phyloP scores from a whole-genome alignment of 2,113 vertebrate genomes.

The Gallinago media region DNA sequence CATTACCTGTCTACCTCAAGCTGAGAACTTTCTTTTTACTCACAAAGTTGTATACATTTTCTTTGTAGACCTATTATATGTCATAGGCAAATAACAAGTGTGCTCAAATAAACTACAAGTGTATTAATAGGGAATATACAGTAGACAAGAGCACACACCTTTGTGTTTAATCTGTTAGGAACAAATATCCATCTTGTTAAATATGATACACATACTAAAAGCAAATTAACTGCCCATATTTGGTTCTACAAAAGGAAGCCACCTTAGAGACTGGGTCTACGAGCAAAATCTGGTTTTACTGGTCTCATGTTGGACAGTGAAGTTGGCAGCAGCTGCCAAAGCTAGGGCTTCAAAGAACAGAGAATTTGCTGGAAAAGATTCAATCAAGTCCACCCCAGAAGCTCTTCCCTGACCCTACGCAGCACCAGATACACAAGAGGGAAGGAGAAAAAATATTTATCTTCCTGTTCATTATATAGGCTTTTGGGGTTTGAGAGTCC shows the following conservation, averaged over 20 bases:
- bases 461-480: background rate
- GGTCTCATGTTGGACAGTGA: constrained; percentile 40
- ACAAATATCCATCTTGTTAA: constrained; percentile 1
- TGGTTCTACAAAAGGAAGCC: constrained; percentile 20
- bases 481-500: background rate
- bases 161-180: background rate
- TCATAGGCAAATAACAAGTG: background rate
- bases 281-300: constrained; percentile 43
- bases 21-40: background rate
- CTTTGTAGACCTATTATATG: background rate
- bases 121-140: background rate
- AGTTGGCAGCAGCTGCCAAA: background rate
- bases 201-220: background rate
- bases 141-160: background rate
- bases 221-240: constrained; percentile 27
- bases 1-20: background rate
- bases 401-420: background rate
- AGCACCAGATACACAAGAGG: accelerated
- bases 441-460: background rate
- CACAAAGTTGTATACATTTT: background rate
- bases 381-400: background rate
- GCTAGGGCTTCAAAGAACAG: constrained; percentile 20
- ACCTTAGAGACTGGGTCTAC: background rate
- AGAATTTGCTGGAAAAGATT: background rate
- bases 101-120: background rate